Percentiles rank a stretch among this genome's conserved stretches.
Evolutionary conservation across 1,140 invertebrate genomes (phyloP).

Genomic region (Chrysopa pallens): DNA sequence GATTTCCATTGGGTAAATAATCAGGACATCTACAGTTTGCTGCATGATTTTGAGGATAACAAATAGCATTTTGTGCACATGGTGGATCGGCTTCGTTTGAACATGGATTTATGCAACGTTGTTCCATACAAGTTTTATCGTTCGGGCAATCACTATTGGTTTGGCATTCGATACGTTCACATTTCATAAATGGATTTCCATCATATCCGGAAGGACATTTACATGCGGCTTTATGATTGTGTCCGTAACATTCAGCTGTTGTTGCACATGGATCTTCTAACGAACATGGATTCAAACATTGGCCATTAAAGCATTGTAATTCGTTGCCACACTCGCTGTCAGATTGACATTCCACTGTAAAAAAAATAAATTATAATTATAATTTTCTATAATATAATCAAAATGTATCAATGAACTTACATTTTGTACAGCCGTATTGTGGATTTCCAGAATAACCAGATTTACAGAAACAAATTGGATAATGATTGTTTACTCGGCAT

Average conservation of each 20-base stretch:
- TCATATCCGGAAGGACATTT: conserved; percentile 46
- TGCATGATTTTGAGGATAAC: conserved; percentile 55
- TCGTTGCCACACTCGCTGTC: conserved; percentile 60
- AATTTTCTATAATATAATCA: neutral
- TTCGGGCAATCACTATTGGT: conserved; percentile 53
- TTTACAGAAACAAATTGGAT: conserved; percentile 61
- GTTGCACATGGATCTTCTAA: conserved; percentile 59
- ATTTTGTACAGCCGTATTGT: conserved; percentile 56
- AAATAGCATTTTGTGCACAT: conserved; percentile 64
- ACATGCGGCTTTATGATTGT: conserved; percentile 56
- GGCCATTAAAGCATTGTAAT: conserved; percentile 63
- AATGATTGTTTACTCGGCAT: conserved; percentile 61
- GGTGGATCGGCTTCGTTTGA: conserved; percentile 33
- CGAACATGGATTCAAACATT: conserved; percentile 62
- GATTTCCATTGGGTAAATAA: conserved; percentile 53
- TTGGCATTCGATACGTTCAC: conserved; percentile 63
- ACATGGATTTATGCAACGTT: conserved; percentile 61
- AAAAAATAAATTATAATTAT: conserved; percentile 8
- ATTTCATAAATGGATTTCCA: conserved; percentile 61
- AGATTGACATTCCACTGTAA: conserved; percentile 55
- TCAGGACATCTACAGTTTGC: conserved; percentile 60
- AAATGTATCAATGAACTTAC: conserved; percentile 24
- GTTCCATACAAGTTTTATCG: conserved; percentile 46
- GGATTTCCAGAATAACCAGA: conserved; percentile 67
- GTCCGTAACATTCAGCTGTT: conserved; percentile 64